Conservation (phyloP, 2,797 vertebrate species). For the Periophthalmus magnuspinnatus region DNA sequence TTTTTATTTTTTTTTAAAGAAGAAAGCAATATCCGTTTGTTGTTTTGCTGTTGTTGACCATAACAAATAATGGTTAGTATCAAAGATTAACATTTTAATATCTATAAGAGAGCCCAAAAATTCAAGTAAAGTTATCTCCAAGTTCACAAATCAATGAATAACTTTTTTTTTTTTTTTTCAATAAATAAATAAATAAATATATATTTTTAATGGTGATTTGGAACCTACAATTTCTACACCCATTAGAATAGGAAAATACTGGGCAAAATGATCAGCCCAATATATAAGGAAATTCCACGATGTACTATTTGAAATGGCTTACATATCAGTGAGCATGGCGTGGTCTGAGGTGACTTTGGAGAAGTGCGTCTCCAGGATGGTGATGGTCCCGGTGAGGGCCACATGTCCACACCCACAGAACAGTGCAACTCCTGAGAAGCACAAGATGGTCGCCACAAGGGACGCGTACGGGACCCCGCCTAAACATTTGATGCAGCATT, state of each 20-base stretch:
- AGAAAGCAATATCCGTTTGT: too few relatives aligned
- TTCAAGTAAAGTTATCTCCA: background rate
- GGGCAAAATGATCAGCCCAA: too few relatives aligned
- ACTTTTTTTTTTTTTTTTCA: too few relatives aligned
- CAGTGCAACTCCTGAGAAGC: constrained; percentile 95
- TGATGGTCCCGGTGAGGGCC: constrained; percentile 89
- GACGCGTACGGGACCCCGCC: constrained; percentile 98
- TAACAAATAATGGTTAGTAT: too few relatives aligned
- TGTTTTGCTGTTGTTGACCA: too few relatives aligned
- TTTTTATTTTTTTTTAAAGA: too few relatives aligned
- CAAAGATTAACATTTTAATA: background rate
- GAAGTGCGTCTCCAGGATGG: constrained; percentile 92
- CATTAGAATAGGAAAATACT: too few relatives aligned
- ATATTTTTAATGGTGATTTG: background rate
- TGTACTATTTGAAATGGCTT: constrained; percentile 65
- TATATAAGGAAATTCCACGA: background rate
- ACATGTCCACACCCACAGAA: constrained; percentile 98
- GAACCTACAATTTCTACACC: background rate
- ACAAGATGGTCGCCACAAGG: constrained; percentile 96
- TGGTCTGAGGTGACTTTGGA: constrained; percentile 87
- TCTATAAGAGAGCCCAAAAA: background rate
- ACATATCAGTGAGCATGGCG: constrained; percentile 91
- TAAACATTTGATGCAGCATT: constrained; percentile 99
- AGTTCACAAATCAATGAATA: too few relatives aligned
- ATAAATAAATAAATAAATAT: too few relatives aligned